phyloP scores from a whole-genome alignment of 1,140 invertebrate species.

The Argopecten irradians region DNA sequence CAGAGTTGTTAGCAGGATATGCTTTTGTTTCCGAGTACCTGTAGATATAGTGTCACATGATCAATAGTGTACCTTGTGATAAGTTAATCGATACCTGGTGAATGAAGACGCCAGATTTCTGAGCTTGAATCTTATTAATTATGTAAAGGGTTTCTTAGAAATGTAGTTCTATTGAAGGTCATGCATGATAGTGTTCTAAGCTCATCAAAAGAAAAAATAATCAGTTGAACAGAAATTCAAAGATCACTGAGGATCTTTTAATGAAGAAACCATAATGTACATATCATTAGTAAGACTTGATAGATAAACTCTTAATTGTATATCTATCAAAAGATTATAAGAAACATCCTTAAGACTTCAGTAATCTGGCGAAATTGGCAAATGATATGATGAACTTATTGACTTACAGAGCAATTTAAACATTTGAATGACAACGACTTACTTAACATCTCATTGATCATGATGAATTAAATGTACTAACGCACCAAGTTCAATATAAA shows the following conservation, averaged over 20 bases:
- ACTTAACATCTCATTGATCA: not conserved
- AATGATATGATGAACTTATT: not conserved
- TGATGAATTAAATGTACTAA: conserved; percentile 23
- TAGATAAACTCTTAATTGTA: too few relatives aligned
- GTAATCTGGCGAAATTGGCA: not conserved
- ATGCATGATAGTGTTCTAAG: too few relatives aligned
- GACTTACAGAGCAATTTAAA: not conserved
- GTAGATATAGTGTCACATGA: not conserved
- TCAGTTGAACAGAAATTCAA: too few relatives aligned
- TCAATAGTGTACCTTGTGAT: not conserved
- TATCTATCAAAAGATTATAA: too few relatives aligned
- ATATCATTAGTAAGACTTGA: too few relatives aligned
- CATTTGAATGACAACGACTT: not conserved
- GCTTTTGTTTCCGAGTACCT: not conserved
- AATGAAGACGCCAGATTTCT: not conserved
- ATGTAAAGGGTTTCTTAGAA: not conserved
- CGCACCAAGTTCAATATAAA: not conserved
- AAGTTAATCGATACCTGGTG: not conserved
- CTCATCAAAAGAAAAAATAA: too few relatives aligned
- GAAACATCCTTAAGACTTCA: not conserved
- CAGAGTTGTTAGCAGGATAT: not conserved
- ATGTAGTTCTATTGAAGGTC: too few relatives aligned
- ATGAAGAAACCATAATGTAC: too few relatives aligned
- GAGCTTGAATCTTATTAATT: not conserved
- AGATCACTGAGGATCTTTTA: too few relatives aligned